Evolutionary conservation across 2,888 invertebrate species (phyloP).

Genomic region (Drosophila barbarae): DNA sequence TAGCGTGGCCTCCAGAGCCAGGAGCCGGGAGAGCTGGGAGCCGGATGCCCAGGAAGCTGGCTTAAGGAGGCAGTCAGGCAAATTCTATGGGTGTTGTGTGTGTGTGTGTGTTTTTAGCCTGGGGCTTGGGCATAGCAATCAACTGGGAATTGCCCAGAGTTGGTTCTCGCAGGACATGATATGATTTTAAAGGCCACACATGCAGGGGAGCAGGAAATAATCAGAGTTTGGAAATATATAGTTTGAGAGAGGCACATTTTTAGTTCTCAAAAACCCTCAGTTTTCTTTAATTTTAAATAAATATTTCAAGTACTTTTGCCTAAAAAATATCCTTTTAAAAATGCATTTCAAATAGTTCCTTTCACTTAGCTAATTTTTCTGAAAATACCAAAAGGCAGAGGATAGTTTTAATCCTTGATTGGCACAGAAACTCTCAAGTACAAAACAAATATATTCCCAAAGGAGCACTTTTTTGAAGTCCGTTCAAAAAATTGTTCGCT

Average conservation of each 20-base stretch:
- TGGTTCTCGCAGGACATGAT: conserved; percentile 12
- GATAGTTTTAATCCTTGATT: conserved; percentile 11
- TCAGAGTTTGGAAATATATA: neutral
- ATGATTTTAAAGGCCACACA: conserved; percentile 16
- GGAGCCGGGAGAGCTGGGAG: conserved; percentile 11
- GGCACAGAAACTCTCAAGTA: neutral
- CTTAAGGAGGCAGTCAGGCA: conserved; percentile 5
- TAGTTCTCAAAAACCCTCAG: neutral
- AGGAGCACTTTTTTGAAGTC: conserved; percentile 19
- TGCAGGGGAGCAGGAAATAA: neutral
- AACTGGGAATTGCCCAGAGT: conserved; percentile 26
- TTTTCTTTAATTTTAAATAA: neutral
- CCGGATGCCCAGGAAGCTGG: conserved; percentile 15
- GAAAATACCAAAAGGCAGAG: neutral
- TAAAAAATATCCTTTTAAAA: too few species aligned
- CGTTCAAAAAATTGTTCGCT: conserved; percentile 22
- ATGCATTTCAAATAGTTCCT: too few species aligned
- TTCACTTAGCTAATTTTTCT: neutral
- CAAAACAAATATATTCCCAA: conserved; percentile 1
- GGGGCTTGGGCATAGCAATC: conserved; percentile 21
- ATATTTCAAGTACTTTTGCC: neutral
- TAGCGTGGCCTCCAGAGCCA: conserved; percentile 58
- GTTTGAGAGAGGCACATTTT: neutral
- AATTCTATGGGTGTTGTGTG: neutral
- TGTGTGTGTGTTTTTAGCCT: conserved; percentile 7